These are phyloP conservation scores for Malacoraja senta DNA, from an alignment of 2,797 vertebrate species.

Conservation along the genomic window DNA sequence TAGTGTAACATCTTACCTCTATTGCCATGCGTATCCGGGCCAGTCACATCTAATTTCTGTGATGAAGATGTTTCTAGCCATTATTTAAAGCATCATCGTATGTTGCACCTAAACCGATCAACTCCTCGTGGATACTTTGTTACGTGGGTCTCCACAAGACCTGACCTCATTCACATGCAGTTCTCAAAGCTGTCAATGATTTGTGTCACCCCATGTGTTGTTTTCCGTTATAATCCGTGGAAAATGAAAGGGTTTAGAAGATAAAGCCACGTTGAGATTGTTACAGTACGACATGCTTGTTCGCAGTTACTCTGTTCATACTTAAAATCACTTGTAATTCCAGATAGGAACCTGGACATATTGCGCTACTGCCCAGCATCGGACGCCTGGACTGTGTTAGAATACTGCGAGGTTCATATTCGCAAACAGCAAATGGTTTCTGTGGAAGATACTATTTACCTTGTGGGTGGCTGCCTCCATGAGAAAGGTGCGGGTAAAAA, in stretches of 20 bases:
- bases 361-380: slow-evolving; percentile 78
- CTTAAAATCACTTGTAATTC: slow-evolving; percentile 40
- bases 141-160: neutral
- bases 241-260: neutral
- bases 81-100: neutral
- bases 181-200: neutral
- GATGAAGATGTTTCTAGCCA: neutral
- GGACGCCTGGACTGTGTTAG: slow-evolving; percentile 77
- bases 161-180: neutral
- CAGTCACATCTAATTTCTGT: neutral
- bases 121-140: neutral
- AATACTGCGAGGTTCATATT: slow-evolving; percentile 72
- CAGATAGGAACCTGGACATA: slow-evolving; percentile 84
- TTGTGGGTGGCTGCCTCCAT: slow-evolving; percentile 87
- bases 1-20: neutral
- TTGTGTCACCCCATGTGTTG: neutral
- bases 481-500: slow-evolving; percentile 62
- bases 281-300: neutral
- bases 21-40: neutral
- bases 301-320: neutral
- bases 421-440: slow-evolving; percentile 98
- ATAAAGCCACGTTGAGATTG: neutral
- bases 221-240: neutral
- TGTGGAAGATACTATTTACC: slow-evolving; percentile 86
- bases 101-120: neutral